Percentiles rank a stretch among this genome's conserved stretches.
These are phyloP conservation scores for Lytechinus pictus DNA, from an alignment of 35 echinoderm and acorn worm genomes.

Conservation along the genomic window DNA sequence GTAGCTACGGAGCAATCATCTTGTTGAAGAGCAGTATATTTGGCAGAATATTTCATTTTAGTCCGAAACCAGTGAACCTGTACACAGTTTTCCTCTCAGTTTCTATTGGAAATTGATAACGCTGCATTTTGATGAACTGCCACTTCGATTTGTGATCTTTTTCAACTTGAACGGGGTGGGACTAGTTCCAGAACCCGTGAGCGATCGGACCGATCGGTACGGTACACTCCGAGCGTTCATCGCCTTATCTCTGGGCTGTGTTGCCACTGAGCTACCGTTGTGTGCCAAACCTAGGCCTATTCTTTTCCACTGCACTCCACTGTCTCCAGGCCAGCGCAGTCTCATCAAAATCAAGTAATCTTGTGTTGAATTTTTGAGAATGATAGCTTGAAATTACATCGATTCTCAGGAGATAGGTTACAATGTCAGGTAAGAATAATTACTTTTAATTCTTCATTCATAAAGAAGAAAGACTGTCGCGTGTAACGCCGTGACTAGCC, in stretches of 20 bases:
- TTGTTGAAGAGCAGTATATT: not conserved
- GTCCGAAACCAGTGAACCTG: not conserved
- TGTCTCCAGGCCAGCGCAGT: not conserved
- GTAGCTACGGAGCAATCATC: not conserved
- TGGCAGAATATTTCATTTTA: not conserved
- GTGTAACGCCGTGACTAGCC: too few relatives aligned
- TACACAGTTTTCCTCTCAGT: not conserved
- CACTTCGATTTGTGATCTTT: not conserved
- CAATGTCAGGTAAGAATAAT: not conserved
- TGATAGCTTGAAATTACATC: not conserved
- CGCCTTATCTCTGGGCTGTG: not conserved
- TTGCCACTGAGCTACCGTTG: not conserved
- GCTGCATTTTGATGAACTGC: not conserved
- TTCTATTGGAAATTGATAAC: too few relatives aligned
- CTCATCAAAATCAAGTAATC: not conserved
- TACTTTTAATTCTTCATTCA: not conserved
- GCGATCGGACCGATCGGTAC: not conserved
- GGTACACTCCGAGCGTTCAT: not conserved
- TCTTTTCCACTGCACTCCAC: not conserved
- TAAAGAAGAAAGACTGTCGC: too few relatives aligned
- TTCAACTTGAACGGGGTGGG: not conserved
- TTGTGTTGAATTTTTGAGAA: not conserved
- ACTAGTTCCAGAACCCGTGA: not conserved
- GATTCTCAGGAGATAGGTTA: not conserved
- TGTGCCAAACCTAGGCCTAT: too few relatives aligned